Evolutionary conservation across 2,113 vertebrate species (phyloP), one percentile per base, ranked within the genome.

Genomic region (Burhinus oedicnemus): DNA sequence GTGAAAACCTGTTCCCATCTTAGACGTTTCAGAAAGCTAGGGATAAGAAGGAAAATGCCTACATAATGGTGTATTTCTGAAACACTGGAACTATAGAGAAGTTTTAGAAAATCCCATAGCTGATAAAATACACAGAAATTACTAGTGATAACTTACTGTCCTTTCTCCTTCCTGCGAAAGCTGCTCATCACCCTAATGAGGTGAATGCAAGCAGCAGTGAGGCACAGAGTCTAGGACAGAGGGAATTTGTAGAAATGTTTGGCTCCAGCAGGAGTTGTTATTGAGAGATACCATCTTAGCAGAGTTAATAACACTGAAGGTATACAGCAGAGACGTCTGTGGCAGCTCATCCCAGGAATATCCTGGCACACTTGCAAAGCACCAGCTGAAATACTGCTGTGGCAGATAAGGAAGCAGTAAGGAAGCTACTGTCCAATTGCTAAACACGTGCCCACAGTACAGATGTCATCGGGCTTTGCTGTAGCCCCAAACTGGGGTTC

Each of bases 331-430:
- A 74, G 51, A 42, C 45, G 82, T 68, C 49, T 87, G 61, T 55
- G 45, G 71, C 75, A 87, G 16, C 44, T 96, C 78, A 62, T 66
- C 19, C 27, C 68, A 61, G 75, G 85, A 90, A 61, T 38, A 89
- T 77, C 25, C 60, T 85, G 88, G 77, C 85, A 89, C 45, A 23
- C 25, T 69, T 47, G 70, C 40, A 91, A 84, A 76, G 25, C 55
- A 49, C 36, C 49, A 90, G 93, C 72, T 94, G 89, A 96, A 96
- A 93, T 64, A 58, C 66, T 86, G 70, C 65, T 65, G 60, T 61
- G 87, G 62, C 36, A 89, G 79, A 90, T 87, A 81, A 90, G 36
- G 58, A 86, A 70, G 44, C 45, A 42, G 6, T 83, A 70, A 40
- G 40, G 40, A 40, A 40, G 40, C 61, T 78, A 44, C 23, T 8